These are phyloP conservation scores for Leucoma salicis DNA, from an alignment of 2,888 invertebrate genomes.

Conservation along the genomic window DNA sequence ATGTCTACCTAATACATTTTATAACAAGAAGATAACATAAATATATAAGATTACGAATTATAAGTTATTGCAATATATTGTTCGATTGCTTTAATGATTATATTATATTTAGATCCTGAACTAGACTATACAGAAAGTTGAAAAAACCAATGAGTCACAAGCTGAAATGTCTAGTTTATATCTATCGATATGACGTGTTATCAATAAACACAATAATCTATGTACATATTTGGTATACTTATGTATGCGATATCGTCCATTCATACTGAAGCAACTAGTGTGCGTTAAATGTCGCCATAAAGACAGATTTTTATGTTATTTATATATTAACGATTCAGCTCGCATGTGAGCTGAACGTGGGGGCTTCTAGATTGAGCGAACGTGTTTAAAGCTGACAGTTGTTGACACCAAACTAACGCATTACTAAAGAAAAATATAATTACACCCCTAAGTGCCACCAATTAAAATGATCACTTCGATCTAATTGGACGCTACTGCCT, in stretches of 20 bases:
- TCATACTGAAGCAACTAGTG: slow-evolving; percentile 10
- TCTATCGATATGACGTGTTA: background rate
- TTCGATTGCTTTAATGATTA: background rate
- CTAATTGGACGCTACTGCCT: slow-evolving; percentile 53
- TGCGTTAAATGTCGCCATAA: slow-evolving; percentile 28
- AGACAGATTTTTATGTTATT: slow-evolving; percentile 42
- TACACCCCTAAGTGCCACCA: slow-evolving; percentile 57
- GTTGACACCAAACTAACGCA: slow-evolving; percentile 15
- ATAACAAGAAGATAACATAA: too few species aligned
- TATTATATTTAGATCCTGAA: background rate
- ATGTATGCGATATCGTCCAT: background rate
- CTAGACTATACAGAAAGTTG: background rate
- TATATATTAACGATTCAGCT: slow-evolving; percentile 55
- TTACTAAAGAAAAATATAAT: slow-evolving; percentile 30
- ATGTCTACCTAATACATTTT: too few species aligned
- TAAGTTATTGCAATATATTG: too few species aligned
- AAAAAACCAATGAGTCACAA: background rate
- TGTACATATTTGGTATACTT: background rate
- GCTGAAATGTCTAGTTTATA: background rate
- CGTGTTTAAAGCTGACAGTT: slow-evolving; percentile 42
- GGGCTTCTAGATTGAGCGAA: slow-evolving; percentile 33
- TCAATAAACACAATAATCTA: slow-evolving; percentile 7
- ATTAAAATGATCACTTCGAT: slow-evolving; percentile 52
- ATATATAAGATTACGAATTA: too few species aligned
- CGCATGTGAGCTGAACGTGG: slow-evolving; percentile 45